Evolutionary conservation across 2,113 vertebrate genomes (phyloP), one percentile per base, ranked within the genome.

Genomic region (Climacteris rufus): DNA sequence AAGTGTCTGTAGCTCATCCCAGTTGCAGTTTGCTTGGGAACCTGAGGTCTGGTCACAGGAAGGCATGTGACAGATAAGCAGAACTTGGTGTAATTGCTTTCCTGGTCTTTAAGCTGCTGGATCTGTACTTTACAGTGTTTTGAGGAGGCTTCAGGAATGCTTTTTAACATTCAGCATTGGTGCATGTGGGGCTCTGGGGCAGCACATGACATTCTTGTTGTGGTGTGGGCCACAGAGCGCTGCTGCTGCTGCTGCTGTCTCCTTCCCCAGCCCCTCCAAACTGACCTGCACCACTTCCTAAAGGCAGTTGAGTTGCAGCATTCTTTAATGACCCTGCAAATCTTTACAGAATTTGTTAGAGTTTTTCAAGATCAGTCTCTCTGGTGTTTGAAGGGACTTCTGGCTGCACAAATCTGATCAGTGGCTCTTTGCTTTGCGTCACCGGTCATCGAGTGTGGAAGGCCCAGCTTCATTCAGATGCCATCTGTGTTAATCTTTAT

Each of bases 211-310:
- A 6, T 4, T 13, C 56, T 33, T 82, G 25, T 22, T 59, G 56
- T 82, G 52, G 30, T 86, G 39, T 47, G 33, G 30, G 20, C 50
- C 53, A 80, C 5, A 3, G 60, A 9, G 40, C 0, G 0, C 30
- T 87, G 35, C 44, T 84, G 1, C 30, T 87, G 35, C 44, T 84
- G 1, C 45, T 2, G 6, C 24, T n/a, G 11, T 33, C 37, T 80
- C 39, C 49, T 72, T 78, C 61, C 61, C 18, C 72, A 89, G 45
- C 72, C 78, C 53, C 20, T 91, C 42, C 63, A 74, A 52, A 49
- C 21, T 68, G 60, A 15, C 23, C 5, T 10, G 9, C 35, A 52
- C 2, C 74, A 2, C 39, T 79, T 69, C 31, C 25, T 49, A 21
- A 56, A 66, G 59, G 52, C 13, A 6, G 47, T 60, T 28, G 54